phyloP scores from a whole-genome alignment of 2,113 vertebrate genomes.

The Pedetes capensis region DNA sequence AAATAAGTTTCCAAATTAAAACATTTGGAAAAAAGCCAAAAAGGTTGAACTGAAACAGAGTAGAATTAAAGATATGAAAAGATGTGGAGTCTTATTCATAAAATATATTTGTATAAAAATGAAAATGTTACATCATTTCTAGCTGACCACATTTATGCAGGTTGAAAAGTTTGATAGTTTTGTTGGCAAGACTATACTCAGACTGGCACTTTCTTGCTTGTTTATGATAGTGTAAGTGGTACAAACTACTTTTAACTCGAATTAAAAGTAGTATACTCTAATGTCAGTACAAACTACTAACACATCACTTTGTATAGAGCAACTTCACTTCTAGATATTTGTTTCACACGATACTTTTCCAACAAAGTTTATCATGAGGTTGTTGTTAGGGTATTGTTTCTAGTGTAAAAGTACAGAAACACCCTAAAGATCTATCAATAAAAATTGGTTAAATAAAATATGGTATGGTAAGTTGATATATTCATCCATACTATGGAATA shows the following conservation, averaged over 20 bases:
- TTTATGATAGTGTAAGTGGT: neutral
- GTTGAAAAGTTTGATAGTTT: neutral
- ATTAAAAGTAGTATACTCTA: neutral
- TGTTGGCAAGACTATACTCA: neutral
- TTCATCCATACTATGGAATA: neutral
- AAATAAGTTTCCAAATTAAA: neutral
- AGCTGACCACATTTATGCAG: neutral
- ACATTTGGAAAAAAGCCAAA: neutral
- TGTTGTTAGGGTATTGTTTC: neutral
- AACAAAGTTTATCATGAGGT: neutral
- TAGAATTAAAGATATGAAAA: neutral
- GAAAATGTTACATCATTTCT: neutral
- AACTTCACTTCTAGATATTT: neutral
- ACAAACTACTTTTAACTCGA: neutral
- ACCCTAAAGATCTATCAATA: neutral
- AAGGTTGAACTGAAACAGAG: neutral
- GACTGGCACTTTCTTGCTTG: neutral
- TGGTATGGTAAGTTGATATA: too few relatives aligned
- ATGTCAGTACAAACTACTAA: neutral
- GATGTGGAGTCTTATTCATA: neutral
- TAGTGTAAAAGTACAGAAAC: neutral
- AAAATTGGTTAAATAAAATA: neutral
- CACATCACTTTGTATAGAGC: neutral
- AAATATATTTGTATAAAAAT: neutral
- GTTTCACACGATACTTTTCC: neutral